phyloP scores from a whole-genome alignment of 2,797 vertebrate species.

The Coluber constrictor region DNA sequence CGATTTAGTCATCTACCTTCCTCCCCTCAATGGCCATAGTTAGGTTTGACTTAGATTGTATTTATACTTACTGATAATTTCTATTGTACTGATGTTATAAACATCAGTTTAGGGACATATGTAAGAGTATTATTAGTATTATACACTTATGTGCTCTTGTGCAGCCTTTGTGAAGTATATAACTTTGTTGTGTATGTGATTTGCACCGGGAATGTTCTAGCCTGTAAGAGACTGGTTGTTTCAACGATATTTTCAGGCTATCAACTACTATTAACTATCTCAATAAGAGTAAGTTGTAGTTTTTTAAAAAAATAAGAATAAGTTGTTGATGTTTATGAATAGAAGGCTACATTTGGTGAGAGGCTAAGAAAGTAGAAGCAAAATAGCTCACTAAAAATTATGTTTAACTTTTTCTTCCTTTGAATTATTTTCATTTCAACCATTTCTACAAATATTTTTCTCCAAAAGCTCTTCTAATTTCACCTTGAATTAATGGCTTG shows the following conservation, averaged over 20 bases:
- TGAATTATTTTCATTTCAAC: not conserved
- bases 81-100: not conserved
- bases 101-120: too few species aligned
- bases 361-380: not conserved
- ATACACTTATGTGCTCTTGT: not conserved
- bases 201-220: not conserved
- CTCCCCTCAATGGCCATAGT: not conserved
- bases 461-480: not conserved
- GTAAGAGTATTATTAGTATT: not conserved
- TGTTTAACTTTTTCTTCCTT: not conserved
- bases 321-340: not conserved
- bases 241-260: not conserved
- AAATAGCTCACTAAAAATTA: not conserved
- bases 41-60: not conserved
- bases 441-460: not conserved
- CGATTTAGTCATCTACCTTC: not conserved
- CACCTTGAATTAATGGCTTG: not conserved
- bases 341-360: not conserved
- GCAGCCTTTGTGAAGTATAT: not conserved
- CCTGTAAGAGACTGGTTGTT: not conserved
- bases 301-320: not conserved
- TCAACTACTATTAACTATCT: not conserved
- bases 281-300: not conserved
- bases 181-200: not conserved
- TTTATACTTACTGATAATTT: not conserved